Conservation (phyloP, 30 jellyfish, hydroid and myxozoan species). For the Pseudorhiza aurosa region DNA sequence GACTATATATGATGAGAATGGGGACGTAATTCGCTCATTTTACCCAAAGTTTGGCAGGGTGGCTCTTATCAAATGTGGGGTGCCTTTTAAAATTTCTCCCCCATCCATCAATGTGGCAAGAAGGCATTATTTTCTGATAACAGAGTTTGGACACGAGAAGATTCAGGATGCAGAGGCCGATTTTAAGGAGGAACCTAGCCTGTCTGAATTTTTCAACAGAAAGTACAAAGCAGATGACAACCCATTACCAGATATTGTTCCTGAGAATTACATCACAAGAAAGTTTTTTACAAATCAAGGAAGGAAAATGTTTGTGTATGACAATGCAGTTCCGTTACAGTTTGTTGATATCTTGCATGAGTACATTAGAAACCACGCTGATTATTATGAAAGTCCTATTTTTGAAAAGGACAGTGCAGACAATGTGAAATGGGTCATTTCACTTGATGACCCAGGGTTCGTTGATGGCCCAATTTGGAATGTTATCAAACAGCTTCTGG, state of each 20-base stretch:
- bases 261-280: constrained; percentile 18
- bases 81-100: constrained; percentile 55
- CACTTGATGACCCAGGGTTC: constrained; percentile 69
- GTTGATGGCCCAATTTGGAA: constrained; percentile 52
- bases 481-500: constrained; percentile 29
- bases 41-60: constrained; percentile 63
- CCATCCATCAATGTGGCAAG: constrained; percentile 48
- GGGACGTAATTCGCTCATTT: constrained; percentile 31
- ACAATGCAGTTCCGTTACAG: constrained; percentile 34
- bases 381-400: constrained; percentile 56
- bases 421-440: constrained; percentile 68
- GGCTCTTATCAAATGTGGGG: constrained; percentile 48
- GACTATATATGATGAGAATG: constrained; percentile 32
- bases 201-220: neutral
- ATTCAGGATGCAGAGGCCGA: neutral
- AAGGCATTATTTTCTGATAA: constrained; percentile 49
- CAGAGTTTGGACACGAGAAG: constrained; percentile 37
- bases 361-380: constrained; percentile 48
- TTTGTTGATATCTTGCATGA: constrained; percentile 24
- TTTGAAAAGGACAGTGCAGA: constrained; percentile 38
- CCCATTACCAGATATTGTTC: neutral
- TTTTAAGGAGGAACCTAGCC: neutral
- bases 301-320: constrained; percentile 31
- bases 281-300: constrained; percentile 38
- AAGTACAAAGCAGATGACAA: neutral